Evolutionary conservation across 2,888 invertebrate species (phyloP), one percentile per base, ranked within the genome.

Genomic region (Spilarctia lutea): DNA sequence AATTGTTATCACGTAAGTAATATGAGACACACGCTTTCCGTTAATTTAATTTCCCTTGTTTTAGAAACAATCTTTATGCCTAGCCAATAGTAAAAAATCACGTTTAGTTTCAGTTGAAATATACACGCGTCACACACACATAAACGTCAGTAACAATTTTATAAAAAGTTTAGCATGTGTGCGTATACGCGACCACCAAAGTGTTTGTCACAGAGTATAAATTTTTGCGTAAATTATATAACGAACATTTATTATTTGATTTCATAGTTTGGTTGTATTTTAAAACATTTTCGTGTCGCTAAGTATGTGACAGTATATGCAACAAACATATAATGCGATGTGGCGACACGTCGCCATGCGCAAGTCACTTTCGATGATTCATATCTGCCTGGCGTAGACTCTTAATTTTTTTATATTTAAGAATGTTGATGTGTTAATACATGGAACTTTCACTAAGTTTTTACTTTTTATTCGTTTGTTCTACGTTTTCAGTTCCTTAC

Each of bases 21-120:
- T 33, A 42, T 3, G 18, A 63, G 45, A 33, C 63, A 24, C 27
- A 63, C 63, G 30, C 78, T 72, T 78, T 85, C 79, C 81, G 76
- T 81, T 76, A 42, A 79, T 81, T 82, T 78, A 80, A 85, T 83
- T 82, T 83, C 75, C 80, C 71, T 76, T 86, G 85, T 86, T 87
- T 83, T 77, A 80, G 81, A 79, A 83, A 80, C 77, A 85, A 82
- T 74, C 72, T 81, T 74, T 82, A 83, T 65, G 81, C 79, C 82
- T 74, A 73, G 63, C 80, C 79, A 79, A 81, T 82, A 80, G 77
- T 81, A 81, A 82, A 80, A 77, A 71, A 80, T 80, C 74, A 75
- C 83, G 80, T 87, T 89, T 89, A 83, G 88, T 87, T 87, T 84
- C 89, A 89, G 86, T 80, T 87, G 88, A 88, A 82, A 82, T 84